Evolutionary conservation across 2,888 invertebrate genomes (phyloP).

Genomic region (Aphrophora alni): DNA sequence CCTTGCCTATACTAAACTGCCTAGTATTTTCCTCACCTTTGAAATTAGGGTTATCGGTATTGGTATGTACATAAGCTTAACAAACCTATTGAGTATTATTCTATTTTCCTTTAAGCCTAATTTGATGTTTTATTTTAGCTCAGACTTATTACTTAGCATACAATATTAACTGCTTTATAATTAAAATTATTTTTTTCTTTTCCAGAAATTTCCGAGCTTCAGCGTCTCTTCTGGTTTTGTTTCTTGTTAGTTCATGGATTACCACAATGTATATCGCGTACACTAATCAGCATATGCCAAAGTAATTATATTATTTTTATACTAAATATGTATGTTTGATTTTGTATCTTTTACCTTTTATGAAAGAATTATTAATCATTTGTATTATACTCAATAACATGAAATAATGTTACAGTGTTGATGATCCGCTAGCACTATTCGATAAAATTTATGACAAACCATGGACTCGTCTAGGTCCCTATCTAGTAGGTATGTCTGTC

Average conservation of each 20-base stretch:
- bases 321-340: neutral
- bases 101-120: no score
- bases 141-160: no score
- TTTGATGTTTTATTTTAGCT: no score
- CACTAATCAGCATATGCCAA: conserved; percentile 78
- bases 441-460: conserved; percentile 92
- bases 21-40: no score
- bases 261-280: conserved; percentile 84
- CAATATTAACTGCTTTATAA: no score
- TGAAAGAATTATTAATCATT: neutral
- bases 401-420: conserved; percentile 59
- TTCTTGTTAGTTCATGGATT: conserved; percentile 77
- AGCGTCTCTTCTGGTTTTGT: conserved; percentile 67
- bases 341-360: neutral
- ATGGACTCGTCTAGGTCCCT: conserved; percentile 85
- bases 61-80: no score
- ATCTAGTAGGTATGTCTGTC: conserved; percentile 84
- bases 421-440: conserved; percentile 84
- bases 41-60: no score
- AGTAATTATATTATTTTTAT: conserved; percentile 45
- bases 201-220: conserved; percentile 78
- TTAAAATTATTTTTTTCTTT: no score
- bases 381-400: neutral
- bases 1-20: no score
- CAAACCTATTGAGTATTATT: no score